A percentile compares a stretch with the other conserved stretches of the same genome.
phyloP scores from a whole-genome alignment of 1,140 invertebrate species.

The Cotesia glomerata region DNA sequence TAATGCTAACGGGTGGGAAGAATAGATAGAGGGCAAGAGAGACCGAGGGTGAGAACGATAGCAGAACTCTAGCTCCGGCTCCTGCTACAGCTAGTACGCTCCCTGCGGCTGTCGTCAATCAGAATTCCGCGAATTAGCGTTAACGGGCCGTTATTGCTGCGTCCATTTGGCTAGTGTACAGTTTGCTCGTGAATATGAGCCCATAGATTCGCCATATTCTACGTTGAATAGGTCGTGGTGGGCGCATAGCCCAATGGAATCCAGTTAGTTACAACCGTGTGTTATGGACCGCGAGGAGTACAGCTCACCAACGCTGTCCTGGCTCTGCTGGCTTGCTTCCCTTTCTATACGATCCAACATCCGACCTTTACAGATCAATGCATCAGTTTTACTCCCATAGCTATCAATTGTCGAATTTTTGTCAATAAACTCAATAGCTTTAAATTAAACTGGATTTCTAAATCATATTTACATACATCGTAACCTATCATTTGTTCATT shows the following conservation, averaged over 20 bases:
- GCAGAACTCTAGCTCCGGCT: constrained; percentile 9
- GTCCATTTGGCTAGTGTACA: constrained; percentile 64
- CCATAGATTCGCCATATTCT: constrained; percentile 63
- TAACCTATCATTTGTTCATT: too few species aligned
- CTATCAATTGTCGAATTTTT: not conserved
- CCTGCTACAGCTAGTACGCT: not conserved
- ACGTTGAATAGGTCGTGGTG: constrained; percentile 50
- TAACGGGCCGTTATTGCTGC: constrained; percentile 64
- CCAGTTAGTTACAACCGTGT: constrained; percentile 61
- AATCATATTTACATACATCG: too few species aligned
- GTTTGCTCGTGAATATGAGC: constrained; percentile 60
- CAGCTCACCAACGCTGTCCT: not conserved
- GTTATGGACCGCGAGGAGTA: constrained; percentile 49
- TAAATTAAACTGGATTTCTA: too few species aligned
- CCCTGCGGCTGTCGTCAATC: constrained; percentile 59
- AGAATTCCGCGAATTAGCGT: constrained; percentile 66
- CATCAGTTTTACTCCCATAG: not conserved
- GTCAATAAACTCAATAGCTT: too few species aligned
- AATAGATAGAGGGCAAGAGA: constrained; percentile 2
- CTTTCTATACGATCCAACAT: not conserved
- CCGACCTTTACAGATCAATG: not conserved
- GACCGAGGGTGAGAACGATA: constrained; percentile 20
- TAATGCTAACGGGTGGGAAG: not conserved
- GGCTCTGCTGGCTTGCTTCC: not conserved
- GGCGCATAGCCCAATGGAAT: constrained; percentile 56